Evolutionary conservation across 2,797 vertebrate genomes (phyloP).

Genomic region (Darevskia mixta): DNA sequence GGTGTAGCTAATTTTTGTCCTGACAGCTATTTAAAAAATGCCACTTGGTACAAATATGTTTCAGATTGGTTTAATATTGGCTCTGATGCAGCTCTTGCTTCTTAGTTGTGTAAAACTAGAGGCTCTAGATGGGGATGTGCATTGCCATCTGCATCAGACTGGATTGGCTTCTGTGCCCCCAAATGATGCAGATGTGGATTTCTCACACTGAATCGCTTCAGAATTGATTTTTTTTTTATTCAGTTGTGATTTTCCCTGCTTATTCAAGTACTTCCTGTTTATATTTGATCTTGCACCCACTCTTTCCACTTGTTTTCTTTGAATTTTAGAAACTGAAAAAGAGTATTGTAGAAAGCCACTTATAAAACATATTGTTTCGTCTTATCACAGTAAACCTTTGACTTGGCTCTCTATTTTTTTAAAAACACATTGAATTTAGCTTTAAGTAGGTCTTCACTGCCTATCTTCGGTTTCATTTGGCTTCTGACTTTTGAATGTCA

Average conservation of each 20-base stretch:
- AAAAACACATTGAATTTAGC: neutral
- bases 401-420: neutral
- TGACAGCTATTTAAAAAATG: too few relatives aligned
- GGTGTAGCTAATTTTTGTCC: neutral
- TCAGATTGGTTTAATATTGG: too few relatives aligned
- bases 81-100: too few relatives aligned
- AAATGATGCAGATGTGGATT: too few relatives aligned
- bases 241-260: neutral
- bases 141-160: too few relatives aligned
- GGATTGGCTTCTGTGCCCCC: too few relatives aligned
- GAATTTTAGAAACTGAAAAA: neutral
- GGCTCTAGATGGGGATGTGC: too few relatives aligned
- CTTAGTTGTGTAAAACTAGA: too few relatives aligned
- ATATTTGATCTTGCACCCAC: neutral
- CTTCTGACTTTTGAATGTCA: constrained; percentile 7
- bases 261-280: neutral
- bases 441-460: neutral
- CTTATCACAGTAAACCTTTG: neutral
- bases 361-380: neutral
- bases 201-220: too few relatives aligned
- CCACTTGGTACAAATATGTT: too few relatives aligned
- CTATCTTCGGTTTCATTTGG: neutral
- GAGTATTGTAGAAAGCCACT: neutral
- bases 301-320: neutral
- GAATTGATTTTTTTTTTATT: too few relatives aligned